A percentile compares a stretch with the other conserved stretches of the same genome.
Evolutionary conservation across 23 tunicate genomes (phyloP).

Genomic region (Clavelina lepadiformis): DNA sequence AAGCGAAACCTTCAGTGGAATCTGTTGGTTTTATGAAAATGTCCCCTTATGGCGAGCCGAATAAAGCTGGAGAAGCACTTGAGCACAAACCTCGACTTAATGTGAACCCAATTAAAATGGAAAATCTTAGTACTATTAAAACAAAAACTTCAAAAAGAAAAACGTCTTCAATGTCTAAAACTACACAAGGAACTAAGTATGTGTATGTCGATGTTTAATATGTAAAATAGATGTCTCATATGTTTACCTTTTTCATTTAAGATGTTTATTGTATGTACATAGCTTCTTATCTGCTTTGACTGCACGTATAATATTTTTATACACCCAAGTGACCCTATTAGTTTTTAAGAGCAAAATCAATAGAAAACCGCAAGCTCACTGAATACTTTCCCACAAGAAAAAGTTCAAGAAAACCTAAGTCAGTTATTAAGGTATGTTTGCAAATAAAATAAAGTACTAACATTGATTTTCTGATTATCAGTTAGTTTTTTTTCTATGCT

Average conservation of each 20-base stretch:
- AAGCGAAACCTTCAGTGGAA: too few species aligned
- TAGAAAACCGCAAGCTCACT: slow-evolving; percentile 49
- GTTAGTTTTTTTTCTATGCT: not conserved
- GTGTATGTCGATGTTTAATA: too few species aligned
- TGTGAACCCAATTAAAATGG: too few species aligned
- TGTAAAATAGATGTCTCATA: too few species aligned
- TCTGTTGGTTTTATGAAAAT: slow-evolving; percentile 31
- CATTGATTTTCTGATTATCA: not conserved
- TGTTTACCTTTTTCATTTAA: too few species aligned
- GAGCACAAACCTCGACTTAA: too few species aligned
- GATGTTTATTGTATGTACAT: too few species aligned
- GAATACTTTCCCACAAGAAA: slow-evolving; percentile 75
- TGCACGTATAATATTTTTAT: too few species aligned
- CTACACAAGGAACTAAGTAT: not conserved
- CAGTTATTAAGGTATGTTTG: slow-evolving; percentile 41
- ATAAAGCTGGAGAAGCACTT: not conserved
- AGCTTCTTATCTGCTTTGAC: too few species aligned
- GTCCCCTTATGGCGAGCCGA: slow-evolving; percentile 11
- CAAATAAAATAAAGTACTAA: not conserved
- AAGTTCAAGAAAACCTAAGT: slow-evolving; percentile 59
- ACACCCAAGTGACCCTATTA: not conserved
- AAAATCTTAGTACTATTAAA: too few species aligned
- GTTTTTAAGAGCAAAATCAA: slow-evolving; percentile 24
- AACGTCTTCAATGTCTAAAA: not conserved
- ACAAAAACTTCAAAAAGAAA: slow-evolving; percentile 1